Conservation (phyloP, 2,888 invertebrate genomes). For the Eurois occulta region DNA sequence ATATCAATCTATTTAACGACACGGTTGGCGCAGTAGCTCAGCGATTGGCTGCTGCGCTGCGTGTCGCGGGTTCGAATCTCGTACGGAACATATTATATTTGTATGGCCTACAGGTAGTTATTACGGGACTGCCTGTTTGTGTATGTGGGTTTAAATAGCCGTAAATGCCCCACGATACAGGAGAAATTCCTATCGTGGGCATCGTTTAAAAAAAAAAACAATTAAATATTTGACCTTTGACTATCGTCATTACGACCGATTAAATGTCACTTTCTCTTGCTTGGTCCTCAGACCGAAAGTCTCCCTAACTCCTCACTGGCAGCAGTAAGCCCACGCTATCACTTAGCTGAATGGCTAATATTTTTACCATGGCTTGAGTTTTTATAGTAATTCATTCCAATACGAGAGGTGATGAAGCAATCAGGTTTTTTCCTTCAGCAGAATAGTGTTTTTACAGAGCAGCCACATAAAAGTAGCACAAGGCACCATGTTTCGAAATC, state of each 20-base stretch:
- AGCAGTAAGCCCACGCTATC: not conserved
- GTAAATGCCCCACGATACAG: not conserved
- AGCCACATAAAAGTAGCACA: not conserved
- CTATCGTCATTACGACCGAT: not conserved
- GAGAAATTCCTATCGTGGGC: not conserved
- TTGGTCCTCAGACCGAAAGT: not conserved
- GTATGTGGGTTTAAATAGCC: not conserved
- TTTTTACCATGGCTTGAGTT: not conserved
- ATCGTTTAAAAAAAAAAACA: not conserved
- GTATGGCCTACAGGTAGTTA: not conserved
- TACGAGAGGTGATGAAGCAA: not conserved
- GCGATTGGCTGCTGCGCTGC: not conserved
- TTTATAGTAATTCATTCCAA: not conserved
- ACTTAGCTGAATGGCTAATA: not conserved
- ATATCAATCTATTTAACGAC: not conserved
- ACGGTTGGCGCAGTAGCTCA: not conserved
- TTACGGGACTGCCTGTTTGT: not conserved
- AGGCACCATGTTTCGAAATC: constrained; percentile 5
- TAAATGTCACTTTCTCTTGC: not conserved
- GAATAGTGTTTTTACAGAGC: not conserved
- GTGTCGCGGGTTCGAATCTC: not conserved
- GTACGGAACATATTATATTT: not conserved
- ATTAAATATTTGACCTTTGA: not conserved
- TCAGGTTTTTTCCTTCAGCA: not conserved
- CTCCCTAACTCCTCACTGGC: not conserved